phyloP scores from a whole-genome alignment of 2,888 invertebrate species.

The Dendrolimus pini region DNA sequence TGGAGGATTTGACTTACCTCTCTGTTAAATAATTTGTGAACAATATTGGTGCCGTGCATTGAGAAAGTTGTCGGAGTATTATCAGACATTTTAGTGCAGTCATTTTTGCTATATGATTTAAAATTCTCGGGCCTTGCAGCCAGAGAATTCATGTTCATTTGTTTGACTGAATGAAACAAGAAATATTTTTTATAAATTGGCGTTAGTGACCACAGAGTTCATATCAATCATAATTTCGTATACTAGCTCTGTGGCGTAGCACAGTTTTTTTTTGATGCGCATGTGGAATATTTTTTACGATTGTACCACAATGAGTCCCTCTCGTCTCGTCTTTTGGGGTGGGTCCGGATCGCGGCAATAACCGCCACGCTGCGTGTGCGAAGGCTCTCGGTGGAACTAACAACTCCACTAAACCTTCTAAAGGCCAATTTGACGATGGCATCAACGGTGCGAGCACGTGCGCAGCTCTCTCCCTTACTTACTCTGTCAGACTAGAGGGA shows the following conservation, averaged over 20 bases:
- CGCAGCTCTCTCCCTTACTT: too few species aligned
- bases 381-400: too few species aligned
- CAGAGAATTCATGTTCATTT: conserved; percentile 71
- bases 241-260: not conserved
- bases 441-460: too few species aligned
- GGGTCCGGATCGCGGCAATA: too few species aligned
- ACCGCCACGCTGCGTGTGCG: too few species aligned
- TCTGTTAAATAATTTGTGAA: conserved; percentile 76
- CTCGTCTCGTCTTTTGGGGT: too few species aligned
- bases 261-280: too few species aligned
- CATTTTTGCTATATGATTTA: conserved; percentile 40
- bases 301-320: too few species aligned
- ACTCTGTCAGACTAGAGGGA: too few species aligned
- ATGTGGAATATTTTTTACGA: too few species aligned
- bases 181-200: conserved; percentile 1
- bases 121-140: conserved; percentile 49
- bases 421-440: too few species aligned
- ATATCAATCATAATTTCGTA: not conserved
- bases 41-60: conserved; percentile 48
- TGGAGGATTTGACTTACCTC: conserved; percentile 65
- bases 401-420: too few species aligned
- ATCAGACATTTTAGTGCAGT: conserved; percentile 34
- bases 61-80: conserved; percentile 39
- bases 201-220: conserved; percentile 14
- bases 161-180: conserved; percentile 46